A percentile compares a stretch with the other conserved stretches of the same genome.
These are phyloP conservation scores for Calyptomena viridis DNA, from an alignment of 2,113 vertebrate species.

Conservation along the genomic window DNA sequence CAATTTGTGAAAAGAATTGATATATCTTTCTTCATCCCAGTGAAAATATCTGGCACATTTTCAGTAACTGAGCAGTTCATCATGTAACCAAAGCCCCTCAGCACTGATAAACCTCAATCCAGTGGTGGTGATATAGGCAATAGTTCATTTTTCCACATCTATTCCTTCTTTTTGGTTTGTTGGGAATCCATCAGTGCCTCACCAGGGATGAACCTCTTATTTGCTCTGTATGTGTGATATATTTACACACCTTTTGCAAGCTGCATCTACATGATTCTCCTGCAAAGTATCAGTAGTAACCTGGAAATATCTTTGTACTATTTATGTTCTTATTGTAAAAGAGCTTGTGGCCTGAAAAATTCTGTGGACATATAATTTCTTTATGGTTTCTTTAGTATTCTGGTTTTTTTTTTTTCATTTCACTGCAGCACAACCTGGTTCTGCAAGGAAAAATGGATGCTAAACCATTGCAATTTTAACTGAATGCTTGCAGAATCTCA, in stretches of 20 bases:
- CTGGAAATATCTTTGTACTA: neutral
- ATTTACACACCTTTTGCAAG: neutral
- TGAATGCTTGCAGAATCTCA: neutral
- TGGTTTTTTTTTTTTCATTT: neutral
- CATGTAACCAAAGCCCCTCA: neutral
- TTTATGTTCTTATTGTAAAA: fast-evolving
- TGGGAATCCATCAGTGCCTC: neutral
- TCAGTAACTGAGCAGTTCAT: neutral
- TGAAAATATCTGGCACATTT: neutral
- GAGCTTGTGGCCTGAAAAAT: neutral
- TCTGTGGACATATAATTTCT: fast-evolving
- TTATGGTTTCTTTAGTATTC: neutral
- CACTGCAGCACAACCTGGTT: neutral
- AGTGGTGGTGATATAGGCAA: fast-evolving
- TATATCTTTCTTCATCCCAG: neutral
- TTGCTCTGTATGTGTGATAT: neutral
- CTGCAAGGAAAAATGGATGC: neutral
- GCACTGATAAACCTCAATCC: neutral
- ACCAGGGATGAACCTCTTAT: neutral
- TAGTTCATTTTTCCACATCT: neutral
- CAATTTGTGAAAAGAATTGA: neutral
- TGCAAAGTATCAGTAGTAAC: neutral
- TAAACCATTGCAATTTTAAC: neutral
- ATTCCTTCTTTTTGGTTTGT: neutral
- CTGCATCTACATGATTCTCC: neutral